Conservation (phyloP, 1,140 invertebrate genomes). For the Zaprionus inermis region DNA sequence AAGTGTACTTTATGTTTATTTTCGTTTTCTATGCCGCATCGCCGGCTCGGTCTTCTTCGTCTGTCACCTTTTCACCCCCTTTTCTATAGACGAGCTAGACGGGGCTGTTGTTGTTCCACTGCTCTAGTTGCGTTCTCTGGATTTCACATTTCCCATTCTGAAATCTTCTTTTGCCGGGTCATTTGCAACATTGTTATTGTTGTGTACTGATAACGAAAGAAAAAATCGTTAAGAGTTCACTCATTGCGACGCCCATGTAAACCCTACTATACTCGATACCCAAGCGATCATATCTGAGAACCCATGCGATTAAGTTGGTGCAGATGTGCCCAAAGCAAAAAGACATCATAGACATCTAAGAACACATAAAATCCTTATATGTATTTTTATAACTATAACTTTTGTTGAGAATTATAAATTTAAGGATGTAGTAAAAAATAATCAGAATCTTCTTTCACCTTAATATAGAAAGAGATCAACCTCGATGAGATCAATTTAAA, state of each 20-base stretch:
- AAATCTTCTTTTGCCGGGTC: conserved; percentile 45
- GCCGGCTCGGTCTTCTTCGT: conserved; percentile 31
- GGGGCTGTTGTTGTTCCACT: conserved; percentile 47
- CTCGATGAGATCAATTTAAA: too few species aligned
- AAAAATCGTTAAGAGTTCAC: conserved; percentile 10
- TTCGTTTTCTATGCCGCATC: conserved; percentile 41
- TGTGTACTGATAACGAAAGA: conserved; percentile 18
- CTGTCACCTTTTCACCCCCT: conserved; percentile 12
- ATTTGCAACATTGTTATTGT: conserved; percentile 8
- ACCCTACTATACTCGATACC: background rate
- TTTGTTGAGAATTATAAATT: background rate
- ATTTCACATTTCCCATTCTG: conserved; percentile 59
- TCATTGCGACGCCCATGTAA: background rate
- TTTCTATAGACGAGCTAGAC: background rate
- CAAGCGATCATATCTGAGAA: background rate
- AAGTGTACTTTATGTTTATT: conserved; percentile 65
- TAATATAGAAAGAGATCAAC: too few species aligned
- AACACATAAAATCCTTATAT: background rate
- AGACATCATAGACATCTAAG: background rate
- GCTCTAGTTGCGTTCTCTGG: conserved; percentile 11
- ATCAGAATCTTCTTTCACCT: too few species aligned
- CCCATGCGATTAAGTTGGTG: background rate
- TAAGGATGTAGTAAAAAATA: background rate
- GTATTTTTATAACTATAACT: too few species aligned
- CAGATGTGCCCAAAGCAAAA: background rate